These are phyloP conservation scores for Osedax frankpressi DNA, from an alignment of 2,888 invertebrate species.

Conservation along the genomic window DNA sequence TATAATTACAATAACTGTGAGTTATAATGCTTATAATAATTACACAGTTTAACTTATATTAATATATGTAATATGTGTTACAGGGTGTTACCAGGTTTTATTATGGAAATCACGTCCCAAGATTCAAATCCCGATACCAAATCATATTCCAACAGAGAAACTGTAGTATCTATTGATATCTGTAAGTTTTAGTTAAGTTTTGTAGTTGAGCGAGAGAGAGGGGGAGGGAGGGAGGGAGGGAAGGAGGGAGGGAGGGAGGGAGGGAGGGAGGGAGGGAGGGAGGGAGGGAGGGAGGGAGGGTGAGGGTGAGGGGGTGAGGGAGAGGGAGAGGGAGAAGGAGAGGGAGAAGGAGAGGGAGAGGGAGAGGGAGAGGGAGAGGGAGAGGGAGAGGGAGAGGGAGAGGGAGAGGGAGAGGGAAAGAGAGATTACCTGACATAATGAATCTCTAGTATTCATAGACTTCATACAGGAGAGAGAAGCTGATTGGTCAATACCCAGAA, in stretches of 20 bases:
- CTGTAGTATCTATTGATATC: background rate
- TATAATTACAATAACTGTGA: too few relatives aligned
- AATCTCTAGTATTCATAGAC: background rate
- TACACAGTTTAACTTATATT: too few relatives aligned
- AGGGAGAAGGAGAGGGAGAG: background rate
- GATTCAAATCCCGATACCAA: background rate
- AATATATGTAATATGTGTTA: too few relatives aligned
- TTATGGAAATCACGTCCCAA: background rate
- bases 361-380: constrained; percentile 7
- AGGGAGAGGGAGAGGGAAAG: constrained; percentile 7
- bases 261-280: background rate
- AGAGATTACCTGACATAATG: background rate
- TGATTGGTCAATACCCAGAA: background rate
- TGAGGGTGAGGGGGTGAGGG: background rate
- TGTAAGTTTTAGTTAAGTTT: too few relatives aligned
- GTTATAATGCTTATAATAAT: too few relatives aligned
- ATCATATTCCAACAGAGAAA: background rate
- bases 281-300: background rate
- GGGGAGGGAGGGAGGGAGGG: too few relatives aligned
- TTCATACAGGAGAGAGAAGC: background rate
- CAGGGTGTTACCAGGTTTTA: too few relatives aligned
- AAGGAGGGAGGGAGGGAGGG: too few relatives aligned
- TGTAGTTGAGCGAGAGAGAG: too few relatives aligned
- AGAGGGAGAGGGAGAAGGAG: background rate
- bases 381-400: constrained; percentile 8